A percentile compares a stretch with the other conserved stretches of the same genome.
Evolutionary conservation across 2,888 invertebrate species (phyloP).

Genomic region (Macaria liturata): DNA sequence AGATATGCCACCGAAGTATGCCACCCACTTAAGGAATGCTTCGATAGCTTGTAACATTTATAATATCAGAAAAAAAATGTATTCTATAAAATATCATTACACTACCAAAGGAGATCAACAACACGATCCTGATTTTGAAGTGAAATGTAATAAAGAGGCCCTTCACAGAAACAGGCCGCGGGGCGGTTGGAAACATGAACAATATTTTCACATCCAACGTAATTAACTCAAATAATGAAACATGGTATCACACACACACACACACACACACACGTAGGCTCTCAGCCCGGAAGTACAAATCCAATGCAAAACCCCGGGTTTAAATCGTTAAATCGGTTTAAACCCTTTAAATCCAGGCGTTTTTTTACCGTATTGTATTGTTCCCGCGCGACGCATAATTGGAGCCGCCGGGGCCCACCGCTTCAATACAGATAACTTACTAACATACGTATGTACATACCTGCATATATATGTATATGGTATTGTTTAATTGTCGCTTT

Average conservation of each 20-base stretch:
- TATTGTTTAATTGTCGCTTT: slow-evolving; percentile 22
- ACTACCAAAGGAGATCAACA: no score
- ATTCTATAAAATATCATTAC: no score
- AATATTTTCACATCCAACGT: slow-evolving; percentile 14
- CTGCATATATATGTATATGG: not conserved
- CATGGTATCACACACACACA: slow-evolving; percentile 8
- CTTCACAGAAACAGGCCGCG: no score
- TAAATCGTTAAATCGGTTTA: slow-evolving; percentile 4
- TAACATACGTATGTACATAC: not conserved
- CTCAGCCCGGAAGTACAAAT: slow-evolving; percentile 9
- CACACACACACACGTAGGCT: slow-evolving; percentile 1
- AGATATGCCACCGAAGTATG: no score
- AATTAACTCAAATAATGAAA: slow-evolving; percentile 21
- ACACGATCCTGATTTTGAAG: no score
- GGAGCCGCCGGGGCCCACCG: slow-evolving; percentile 18
- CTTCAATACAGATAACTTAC: slow-evolving; percentile 32
- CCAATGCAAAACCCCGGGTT: not conserved
- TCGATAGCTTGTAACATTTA: no score
- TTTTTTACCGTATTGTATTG: slow-evolving; percentile 24
- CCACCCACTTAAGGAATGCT: no score
- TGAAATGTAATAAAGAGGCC: no score
- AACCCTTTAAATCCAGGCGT: slow-evolving; percentile 20
- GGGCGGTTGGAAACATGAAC: slow-evolving; percentile 3
- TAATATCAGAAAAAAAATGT: no score
- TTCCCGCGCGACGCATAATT: slow-evolving; percentile 27